phyloP scores from a whole-genome alignment of 2,113 vertebrate genomes.

The Lepus timidus region DNA sequence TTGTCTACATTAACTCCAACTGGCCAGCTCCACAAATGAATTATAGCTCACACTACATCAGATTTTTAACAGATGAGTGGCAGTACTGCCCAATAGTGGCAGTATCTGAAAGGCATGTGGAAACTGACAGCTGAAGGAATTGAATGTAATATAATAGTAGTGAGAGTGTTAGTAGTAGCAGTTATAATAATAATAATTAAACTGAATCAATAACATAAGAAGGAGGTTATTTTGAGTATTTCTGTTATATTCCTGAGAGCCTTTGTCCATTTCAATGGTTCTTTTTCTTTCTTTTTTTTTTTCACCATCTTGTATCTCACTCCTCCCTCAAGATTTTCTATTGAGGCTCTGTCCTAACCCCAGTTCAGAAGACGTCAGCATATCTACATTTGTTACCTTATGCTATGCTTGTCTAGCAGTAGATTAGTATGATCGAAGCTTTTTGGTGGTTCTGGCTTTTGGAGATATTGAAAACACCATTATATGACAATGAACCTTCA shows the following conservation, averaged over 20 bases:
- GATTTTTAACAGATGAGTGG: neutral
- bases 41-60: neutral
- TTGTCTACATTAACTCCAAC: neutral
- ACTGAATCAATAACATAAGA: neutral
- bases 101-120: neutral
- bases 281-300: neutral
- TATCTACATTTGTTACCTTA: neutral
- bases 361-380: fast-evolving
- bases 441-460: neutral
- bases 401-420: neutral
- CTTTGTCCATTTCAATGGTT: neutral
- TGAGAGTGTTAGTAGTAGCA: too few species aligned
- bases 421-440: neutral
- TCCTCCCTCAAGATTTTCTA: neutral
- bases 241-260: neutral
- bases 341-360: neutral
- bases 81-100: neutral
- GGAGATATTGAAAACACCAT: neutral
- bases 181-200: neutral
- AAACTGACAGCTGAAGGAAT: neutral
- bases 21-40: neutral
- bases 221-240: neutral
- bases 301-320: neutral
- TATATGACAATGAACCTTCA: neutral
- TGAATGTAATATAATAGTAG: neutral